phyloP scores from a whole-genome alignment of 2,113 vertebrate genomes.

The Sigmodon hispidus region DNA sequence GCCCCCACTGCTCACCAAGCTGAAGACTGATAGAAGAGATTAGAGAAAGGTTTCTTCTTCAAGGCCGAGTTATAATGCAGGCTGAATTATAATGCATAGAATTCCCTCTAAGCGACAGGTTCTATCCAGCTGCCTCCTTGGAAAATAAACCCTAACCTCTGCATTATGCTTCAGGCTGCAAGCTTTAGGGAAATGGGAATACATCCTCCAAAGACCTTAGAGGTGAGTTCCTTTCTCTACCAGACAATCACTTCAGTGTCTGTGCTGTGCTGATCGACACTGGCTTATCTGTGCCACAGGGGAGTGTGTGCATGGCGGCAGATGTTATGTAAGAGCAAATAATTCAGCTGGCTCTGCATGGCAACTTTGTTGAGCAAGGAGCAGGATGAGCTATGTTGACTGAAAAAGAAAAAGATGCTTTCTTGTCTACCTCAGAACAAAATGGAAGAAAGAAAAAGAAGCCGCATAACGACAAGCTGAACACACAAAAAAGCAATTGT shows the following conservation, averaged over 20 bases:
- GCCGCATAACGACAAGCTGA: conserved; percentile 40
- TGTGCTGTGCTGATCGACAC: background rate
- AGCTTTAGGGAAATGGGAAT: background rate
- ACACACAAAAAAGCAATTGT: conserved; percentile 72
- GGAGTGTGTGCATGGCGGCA: background rate
- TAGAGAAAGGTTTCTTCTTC: background rate
- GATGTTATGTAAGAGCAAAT: background rate
- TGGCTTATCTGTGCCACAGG: background rate
- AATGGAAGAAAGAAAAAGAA: background rate
- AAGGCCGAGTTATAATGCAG: background rate
- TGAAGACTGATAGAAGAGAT: background rate
- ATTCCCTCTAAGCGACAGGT: background rate
- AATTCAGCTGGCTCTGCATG: background rate
- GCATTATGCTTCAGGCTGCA: background rate
- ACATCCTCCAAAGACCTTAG: background rate
- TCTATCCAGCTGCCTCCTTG: background rate
- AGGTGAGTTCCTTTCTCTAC: background rate
- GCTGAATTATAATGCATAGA: background rate
- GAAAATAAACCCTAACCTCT: conserved; percentile 19
- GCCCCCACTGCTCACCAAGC: background rate
- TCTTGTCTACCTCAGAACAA: conserved; percentile 4
- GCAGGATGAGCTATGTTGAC: background rate
- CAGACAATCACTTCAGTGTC: background rate
- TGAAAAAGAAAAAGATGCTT: conserved; percentile 37
- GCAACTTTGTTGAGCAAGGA: background rate